Evolutionary conservation across 2,113 vertebrate species (phyloP).

Genomic region (Syngnathus scovelli): DNA sequence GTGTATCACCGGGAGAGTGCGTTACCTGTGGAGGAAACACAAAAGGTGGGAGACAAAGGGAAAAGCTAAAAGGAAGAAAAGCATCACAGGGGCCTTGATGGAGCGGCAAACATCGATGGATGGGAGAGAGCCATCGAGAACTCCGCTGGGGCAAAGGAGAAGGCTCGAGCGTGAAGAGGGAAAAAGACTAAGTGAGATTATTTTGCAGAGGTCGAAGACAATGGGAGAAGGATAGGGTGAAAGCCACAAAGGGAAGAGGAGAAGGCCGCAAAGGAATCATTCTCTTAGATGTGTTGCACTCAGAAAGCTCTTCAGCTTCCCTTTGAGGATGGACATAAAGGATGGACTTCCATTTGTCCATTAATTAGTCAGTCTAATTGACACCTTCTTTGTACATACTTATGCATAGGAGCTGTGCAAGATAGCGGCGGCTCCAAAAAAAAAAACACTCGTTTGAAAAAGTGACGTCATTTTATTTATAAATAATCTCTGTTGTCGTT

Average conservation of each 20-base stretch:
- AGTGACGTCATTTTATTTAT: no score
- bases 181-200: conserved; percentile 64
- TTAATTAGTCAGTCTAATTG: conserved; percentile 30
- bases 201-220: conserved; percentile 61
- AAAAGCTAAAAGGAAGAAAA: conserved; percentile 59
- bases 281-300: conserved; percentile 15
- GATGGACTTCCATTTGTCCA: conserved; percentile 17
- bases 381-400: conserved; percentile 19
- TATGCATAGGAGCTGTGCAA: conserved; percentile 8
- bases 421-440: background rate
- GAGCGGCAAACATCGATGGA: conserved; percentile 65
- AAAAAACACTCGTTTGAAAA: no score
- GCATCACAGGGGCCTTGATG: conserved; percentile 58
- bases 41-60: conserved; percentile 63
- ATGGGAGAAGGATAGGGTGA: conserved; percentile 53
- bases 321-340: conserved; percentile 33
- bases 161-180: conserved; percentile 57
- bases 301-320: conserved; percentile 29
- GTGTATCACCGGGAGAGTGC: conserved; percentile 33
- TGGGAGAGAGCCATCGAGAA: conserved; percentile 37
- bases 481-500: no score
- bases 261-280: conserved; percentile 16
- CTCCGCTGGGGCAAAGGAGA: conserved; percentile 42
- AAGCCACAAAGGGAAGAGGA: conserved; percentile 51
- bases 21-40: conserved; percentile 59